A percentile compares a stretch with the other conserved stretches of the same genome.
These are phyloP conservation scores for Mugil cephalus DNA, from an alignment of 2,113 vertebrate species.

Conservation along the genomic window DNA sequence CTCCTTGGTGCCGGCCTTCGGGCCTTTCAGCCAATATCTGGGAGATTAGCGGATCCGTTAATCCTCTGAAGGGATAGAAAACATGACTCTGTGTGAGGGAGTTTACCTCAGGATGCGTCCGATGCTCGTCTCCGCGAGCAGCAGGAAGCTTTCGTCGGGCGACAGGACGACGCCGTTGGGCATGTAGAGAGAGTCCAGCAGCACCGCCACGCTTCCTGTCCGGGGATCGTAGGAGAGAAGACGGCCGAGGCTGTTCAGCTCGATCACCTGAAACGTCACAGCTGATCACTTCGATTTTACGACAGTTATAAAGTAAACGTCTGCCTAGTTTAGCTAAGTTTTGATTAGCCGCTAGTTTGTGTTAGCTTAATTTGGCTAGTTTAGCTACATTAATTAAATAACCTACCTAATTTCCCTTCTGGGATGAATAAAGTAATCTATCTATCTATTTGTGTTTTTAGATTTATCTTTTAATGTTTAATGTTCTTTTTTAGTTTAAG, in stretches of 20 bases:
- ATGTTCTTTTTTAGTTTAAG: too few species aligned
- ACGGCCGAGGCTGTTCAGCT: conserved; percentile 79
- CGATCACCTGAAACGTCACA: conserved; percentile 69
- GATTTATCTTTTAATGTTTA: too few species aligned
- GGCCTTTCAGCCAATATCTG: conserved; percentile 82
- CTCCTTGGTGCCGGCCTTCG: conserved; percentile 76
- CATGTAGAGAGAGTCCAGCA: conserved; percentile 82
- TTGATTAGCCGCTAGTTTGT: too few species aligned
- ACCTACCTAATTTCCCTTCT: too few species aligned
- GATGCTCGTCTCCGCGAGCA: conserved; percentile 82
- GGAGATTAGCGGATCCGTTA: neutral
- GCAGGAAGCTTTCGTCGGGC: conserved; percentile 73
- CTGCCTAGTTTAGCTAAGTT: neutral
- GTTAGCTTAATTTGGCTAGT: too few species aligned
- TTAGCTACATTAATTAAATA: too few species aligned
- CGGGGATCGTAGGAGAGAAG: conserved; percentile 76
- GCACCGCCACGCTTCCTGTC: conserved; percentile 47
- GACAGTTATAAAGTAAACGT: neutral
- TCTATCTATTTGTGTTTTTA: too few species aligned
- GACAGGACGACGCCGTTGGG: conserved; percentile 82
- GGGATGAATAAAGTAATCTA: too few species aligned
- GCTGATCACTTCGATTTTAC: neutral
- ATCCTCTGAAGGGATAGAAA: neutral
- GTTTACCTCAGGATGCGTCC: conserved; percentile 70
- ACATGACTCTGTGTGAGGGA: neutral